phyloP scores from a whole-genome alignment of 2,113 vertebrate species.

The Aix galericulata region DNA sequence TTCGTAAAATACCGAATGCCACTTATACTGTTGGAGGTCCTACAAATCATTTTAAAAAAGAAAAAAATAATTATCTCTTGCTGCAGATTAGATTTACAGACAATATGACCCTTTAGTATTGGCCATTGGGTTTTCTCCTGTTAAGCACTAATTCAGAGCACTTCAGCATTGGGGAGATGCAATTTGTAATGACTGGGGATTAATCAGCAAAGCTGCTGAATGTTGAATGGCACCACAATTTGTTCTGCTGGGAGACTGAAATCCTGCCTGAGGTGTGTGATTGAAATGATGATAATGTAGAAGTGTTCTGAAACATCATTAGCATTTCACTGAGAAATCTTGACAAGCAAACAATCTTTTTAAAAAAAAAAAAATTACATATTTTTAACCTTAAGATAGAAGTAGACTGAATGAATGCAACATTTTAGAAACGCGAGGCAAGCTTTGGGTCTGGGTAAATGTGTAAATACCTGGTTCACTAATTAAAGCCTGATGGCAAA shows the following conservation, averaged over 20 bases:
- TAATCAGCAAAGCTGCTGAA: not conserved
- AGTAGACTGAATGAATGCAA: not conserved
- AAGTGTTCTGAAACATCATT: not conserved
- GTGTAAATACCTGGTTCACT: rapidly evolving
- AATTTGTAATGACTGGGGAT: not conserved
- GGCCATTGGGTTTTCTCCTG: not conserved
- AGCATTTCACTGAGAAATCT: not conserved
- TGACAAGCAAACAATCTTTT: not conserved
- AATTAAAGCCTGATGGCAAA: not conserved
- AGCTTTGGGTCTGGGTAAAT: not conserved
- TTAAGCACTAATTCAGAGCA: not conserved
- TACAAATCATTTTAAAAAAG: slow-evolving; percentile 41
- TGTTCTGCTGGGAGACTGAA: not conserved
- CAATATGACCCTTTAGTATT: not conserved
- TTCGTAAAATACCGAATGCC: not conserved
- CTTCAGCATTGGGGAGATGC: not conserved
- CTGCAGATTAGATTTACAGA: slow-evolving; percentile 24
- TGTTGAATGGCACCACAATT: not conserved
- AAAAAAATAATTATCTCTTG: not conserved
- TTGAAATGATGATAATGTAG: not conserved
- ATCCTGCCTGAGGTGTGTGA: not conserved
- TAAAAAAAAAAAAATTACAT: not conserved
- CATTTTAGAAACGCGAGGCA: not conserved
- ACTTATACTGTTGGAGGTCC: not conserved
- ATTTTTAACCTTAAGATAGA: not conserved